Evolutionary conservation across 2,113 vertebrate species (phyloP).

Genomic region (Percina caprodes): DNA sequence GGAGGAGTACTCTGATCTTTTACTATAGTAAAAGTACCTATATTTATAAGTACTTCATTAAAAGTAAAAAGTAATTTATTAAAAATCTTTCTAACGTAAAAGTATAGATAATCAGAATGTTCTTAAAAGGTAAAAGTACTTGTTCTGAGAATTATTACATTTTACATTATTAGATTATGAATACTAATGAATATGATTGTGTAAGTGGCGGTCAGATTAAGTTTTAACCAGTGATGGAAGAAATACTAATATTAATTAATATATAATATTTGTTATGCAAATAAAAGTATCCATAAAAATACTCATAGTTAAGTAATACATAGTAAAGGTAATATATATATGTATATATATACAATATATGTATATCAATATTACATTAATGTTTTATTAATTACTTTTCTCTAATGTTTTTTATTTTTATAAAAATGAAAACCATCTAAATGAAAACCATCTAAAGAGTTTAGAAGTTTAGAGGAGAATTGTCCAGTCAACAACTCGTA

Average conservation of each 20-base stretch:
- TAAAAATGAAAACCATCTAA: no score
- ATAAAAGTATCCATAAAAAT: background rate
- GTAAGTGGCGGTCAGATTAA: no score
- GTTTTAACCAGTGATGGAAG: no score
- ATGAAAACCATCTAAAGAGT: no score
- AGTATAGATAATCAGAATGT: background rate
- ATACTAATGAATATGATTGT: no score
- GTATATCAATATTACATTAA: no score
- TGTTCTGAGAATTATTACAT: background rate
- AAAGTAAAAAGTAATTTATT: background rate
- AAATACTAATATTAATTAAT: no score
- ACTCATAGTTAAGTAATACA: background rate
- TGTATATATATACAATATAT: no score
- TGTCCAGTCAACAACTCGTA: background rate
- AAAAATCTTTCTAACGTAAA: background rate
- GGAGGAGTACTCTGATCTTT: background rate
- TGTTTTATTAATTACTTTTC: no score
- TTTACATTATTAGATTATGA: background rate
- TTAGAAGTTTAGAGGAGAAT: no score
- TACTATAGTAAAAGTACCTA: background rate
- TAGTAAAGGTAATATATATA: no score
- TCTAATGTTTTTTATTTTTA: background rate
- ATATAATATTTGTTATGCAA: background rate
- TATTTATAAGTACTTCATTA: background rate
- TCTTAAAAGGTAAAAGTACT: background rate